Conservation (phyloP, 2,113 vertebrate genomes). For the Melanerpes aurifrons region DNA sequence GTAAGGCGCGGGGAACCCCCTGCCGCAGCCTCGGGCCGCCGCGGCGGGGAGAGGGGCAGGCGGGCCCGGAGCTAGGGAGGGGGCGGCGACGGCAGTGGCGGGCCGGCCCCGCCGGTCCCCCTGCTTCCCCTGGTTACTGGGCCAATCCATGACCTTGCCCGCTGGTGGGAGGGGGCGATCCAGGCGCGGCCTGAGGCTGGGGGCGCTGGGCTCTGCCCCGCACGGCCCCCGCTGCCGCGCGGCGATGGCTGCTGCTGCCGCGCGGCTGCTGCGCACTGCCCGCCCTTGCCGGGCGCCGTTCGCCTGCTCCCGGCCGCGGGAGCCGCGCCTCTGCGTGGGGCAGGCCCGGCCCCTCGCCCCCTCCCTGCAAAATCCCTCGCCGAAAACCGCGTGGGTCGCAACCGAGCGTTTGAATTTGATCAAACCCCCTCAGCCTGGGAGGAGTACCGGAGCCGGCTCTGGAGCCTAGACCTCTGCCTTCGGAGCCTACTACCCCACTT, state of each 20-base stretch:
- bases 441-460: background rate
- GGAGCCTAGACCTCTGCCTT: background rate
- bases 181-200: background rate
- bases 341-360: background rate
- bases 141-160: background rate
- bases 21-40: background rate
- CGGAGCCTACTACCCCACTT: background rate
- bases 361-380: background rate
- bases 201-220: background rate
- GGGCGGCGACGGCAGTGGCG: background rate
- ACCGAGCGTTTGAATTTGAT: background rate
- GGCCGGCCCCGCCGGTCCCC: too few species aligned
- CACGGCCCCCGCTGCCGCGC: background rate
- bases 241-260: background rate
- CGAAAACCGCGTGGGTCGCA: background rate
- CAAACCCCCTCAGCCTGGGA: fast-evolving
- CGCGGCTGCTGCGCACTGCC: background rate
- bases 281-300: background rate
- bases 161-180: background rate
- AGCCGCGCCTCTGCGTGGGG: background rate
- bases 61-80: background rate
- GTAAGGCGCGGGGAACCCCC: constrained; percentile 72
- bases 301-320: background rate
- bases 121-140: background rate
- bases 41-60: background rate